Evolutionary conservation across 2,797 vertebrate genomes (phyloP).

Genomic region (Hemitrygon akajei): DNA sequence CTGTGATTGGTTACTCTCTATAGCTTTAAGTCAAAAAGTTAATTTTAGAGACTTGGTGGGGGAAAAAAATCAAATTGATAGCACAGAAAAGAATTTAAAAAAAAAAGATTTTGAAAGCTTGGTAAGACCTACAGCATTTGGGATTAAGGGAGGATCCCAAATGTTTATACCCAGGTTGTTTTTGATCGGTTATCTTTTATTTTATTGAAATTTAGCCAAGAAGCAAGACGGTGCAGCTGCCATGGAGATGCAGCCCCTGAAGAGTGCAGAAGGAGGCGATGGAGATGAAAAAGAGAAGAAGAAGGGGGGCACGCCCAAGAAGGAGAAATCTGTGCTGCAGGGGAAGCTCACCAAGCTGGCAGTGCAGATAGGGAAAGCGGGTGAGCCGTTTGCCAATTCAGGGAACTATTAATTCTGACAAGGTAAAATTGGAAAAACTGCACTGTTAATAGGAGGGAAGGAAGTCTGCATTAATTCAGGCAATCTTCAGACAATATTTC

Average conservation of each 20-base stretch:
- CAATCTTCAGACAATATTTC: neutral
- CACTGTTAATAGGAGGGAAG: too few species aligned
- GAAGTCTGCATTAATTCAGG: neutral
- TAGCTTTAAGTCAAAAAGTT: neutral
- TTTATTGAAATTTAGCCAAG: slow-evolving; percentile 66
- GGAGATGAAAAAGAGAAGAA: slow-evolving; percentile 88
- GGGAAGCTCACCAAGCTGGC: slow-evolving; percentile 97
- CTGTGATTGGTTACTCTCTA: neutral
- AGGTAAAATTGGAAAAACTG: neutral
- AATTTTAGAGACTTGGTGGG: neutral
- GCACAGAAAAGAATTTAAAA: neutral
- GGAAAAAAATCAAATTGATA: too few species aligned
- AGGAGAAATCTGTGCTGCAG: slow-evolving; percentile 95
- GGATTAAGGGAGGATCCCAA: neutral
- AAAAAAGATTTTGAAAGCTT: neutral
- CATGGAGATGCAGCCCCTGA: slow-evolving; percentile 98
- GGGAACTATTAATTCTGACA: neutral
- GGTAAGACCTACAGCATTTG: neutral
- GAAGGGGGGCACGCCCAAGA: slow-evolving; percentile 83
- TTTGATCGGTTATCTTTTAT: neutral
- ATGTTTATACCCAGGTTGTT: neutral
- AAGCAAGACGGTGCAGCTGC: slow-evolving; percentile 95
- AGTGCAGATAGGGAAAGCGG: slow-evolving; percentile 98
- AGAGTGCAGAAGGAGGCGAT: slow-evolving; percentile 91
- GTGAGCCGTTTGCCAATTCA: slow-evolving; percentile 51